These are phyloP conservation scores for Teinopalpus imperialis DNA, from an alignment of 2,888 invertebrate genomes.

Conservation along the genomic window DNA sequence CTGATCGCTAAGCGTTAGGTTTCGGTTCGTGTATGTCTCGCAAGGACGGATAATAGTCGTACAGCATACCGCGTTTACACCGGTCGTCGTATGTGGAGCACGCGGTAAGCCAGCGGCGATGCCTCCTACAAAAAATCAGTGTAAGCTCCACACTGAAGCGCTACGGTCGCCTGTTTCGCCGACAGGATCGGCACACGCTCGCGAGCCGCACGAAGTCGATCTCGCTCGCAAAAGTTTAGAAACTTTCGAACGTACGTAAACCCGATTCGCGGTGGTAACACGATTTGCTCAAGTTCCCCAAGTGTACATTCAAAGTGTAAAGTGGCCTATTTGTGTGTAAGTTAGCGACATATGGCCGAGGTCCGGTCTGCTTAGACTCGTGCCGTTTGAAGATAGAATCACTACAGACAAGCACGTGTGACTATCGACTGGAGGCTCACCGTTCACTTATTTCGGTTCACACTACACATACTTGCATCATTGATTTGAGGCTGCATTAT, in stretches of 20 bases:
- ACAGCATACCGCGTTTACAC: conserved; percentile 64
- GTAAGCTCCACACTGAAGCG: conserved; percentile 71
- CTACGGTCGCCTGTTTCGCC: conserved; percentile 59
- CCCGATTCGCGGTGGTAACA: conserved; percentile 28
- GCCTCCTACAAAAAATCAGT: conserved; percentile 80
- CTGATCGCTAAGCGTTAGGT: conserved; percentile 42
- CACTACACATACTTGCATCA: conserved; percentile 56
- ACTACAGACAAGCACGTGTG: conserved; percentile 67
- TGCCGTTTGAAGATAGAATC: conserved; percentile 59
- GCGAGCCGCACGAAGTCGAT: conserved; percentile 28
- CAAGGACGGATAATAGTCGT: conserved; percentile 55
- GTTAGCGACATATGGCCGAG: conserved; percentile 72
- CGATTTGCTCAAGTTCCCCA: conserved; percentile 27
- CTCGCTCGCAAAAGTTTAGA: conserved; percentile 37
- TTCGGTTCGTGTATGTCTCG: conserved; percentile 43
- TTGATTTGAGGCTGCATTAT: conserved; percentile 46
- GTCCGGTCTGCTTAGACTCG: conserved; percentile 58
- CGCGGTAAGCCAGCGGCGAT: conserved; percentile 63
- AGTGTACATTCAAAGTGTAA: conserved; percentile 55
- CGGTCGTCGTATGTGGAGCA: conserved; percentile 79
- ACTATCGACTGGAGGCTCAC: conserved; percentile 67
- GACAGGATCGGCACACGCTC: conserved; percentile 33
- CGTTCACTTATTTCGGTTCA: conserved; percentile 72
- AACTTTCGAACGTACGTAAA: conserved; percentile 26
- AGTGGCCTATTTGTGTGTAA: conserved; percentile 69